These are phyloP conservation scores for Hylomyscus alleni DNA, from an alignment of 2,797 vertebrate genomes.

Conservation along the genomic window DNA sequence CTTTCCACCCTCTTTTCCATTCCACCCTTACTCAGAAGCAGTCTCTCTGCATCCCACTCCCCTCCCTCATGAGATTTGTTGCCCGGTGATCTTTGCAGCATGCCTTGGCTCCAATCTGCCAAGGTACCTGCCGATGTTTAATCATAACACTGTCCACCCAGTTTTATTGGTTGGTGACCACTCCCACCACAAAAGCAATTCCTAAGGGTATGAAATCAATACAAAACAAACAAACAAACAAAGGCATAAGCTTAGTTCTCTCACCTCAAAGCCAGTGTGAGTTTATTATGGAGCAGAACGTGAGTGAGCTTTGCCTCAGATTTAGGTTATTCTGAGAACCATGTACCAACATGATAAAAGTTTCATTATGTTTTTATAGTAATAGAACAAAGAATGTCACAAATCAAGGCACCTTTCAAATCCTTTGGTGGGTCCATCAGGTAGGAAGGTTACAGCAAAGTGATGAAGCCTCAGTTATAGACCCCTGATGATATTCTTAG, in stretches of 20 bases:
- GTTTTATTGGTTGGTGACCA: conserved; percentile 49
- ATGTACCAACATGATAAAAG: not conserved
- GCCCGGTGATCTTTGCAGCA: not conserved
- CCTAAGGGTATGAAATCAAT: not conserved
- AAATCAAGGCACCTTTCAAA: not conserved
- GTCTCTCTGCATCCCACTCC: not conserved
- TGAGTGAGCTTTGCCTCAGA: not conserved
- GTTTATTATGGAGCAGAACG: not conserved
- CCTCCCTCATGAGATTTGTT: not conserved
- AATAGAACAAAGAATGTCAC: not conserved
- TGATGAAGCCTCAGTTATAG: not conserved
- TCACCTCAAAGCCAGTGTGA: not conserved
- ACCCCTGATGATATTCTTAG: not conserved
- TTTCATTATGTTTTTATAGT: not conserved
- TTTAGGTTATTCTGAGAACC: not conserved
- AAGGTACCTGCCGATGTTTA: not conserved
- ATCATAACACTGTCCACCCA: not conserved
- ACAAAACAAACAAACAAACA: not conserved
- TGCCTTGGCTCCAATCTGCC: not conserved
- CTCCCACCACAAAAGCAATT: conserved; percentile 44
- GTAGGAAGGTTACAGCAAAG: not conserved
- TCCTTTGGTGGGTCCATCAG: not conserved
- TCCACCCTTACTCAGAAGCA: not conserved
- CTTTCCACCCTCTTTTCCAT: not conserved
- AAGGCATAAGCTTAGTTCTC: not conserved